Evolutionary conservation across 2,888 invertebrate genomes (phyloP).

Genomic region (Scaptodrosophila latifasciaeformis): DNA sequence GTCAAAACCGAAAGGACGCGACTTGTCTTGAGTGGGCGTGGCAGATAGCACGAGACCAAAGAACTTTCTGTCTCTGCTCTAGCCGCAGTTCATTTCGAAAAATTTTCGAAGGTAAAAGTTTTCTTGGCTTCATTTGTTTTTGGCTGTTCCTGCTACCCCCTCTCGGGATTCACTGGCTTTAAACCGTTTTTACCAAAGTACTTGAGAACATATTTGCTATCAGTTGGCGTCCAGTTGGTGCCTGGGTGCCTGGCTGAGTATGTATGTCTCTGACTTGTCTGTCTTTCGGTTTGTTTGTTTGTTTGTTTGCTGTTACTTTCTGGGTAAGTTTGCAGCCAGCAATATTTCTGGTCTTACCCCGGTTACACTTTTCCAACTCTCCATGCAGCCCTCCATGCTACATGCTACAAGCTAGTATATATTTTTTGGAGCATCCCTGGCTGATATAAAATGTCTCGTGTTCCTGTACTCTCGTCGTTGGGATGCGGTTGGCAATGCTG

Average conservation of each 20-base stretch:
- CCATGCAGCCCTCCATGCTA: no score
- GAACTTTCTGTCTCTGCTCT: no score
- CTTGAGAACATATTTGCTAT: slow-evolving; percentile 68
- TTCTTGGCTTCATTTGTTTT: no score
- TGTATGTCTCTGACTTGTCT: slow-evolving; percentile 16
- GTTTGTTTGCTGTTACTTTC: slow-evolving; percentile 44
- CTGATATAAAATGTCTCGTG: no score
- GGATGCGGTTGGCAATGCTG: slow-evolving; percentile 63
- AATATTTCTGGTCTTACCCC: slow-evolving; percentile 51
- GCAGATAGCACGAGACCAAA: slow-evolving; percentile 17
- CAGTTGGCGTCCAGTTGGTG: slow-evolving; percentile 65
- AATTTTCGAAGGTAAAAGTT: not conserved
- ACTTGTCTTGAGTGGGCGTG: slow-evolving; percentile 34
- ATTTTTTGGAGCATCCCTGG: no score
- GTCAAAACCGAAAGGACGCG: slow-evolving; percentile 39
- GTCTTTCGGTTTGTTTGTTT: slow-evolving; percentile 26
- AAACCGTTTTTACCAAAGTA: slow-evolving; percentile 61
- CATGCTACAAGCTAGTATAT: no score
- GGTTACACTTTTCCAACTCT: no score
- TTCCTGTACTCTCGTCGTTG: slow-evolving; percentile 26
- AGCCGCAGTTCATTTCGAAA: no score
- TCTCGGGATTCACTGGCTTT: slow-evolving; percentile 48
- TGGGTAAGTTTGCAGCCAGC: slow-evolving; percentile 38
- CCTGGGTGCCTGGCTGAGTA: slow-evolving; percentile 2
- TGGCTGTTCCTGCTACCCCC: slow-evolving; percentile 1